These are phyloP conservation scores for Cenopis cana DNA, from an alignment of 2,888 invertebrate genomes.

Conservation along the genomic window DNA sequence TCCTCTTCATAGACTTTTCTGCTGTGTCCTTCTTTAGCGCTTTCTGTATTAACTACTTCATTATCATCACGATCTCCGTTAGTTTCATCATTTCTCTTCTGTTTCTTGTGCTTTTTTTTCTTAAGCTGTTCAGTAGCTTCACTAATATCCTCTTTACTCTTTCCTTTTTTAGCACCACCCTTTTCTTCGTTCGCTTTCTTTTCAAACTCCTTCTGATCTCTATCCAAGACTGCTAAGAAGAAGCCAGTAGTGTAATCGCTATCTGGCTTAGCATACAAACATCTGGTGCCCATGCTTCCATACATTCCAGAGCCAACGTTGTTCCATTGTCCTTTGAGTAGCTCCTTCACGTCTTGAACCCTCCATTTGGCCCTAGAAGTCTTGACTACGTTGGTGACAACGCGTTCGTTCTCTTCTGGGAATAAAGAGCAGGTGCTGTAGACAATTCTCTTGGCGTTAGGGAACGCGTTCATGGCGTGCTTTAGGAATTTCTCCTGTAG, in stretches of 20 bases:
- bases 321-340: constrained; percentile 87
- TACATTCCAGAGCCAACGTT: constrained; percentile 88
- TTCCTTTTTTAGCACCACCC: background rate
- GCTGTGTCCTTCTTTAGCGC: background rate
- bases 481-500: constrained; percentile 93
- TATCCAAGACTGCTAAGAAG: constrained; percentile 96
- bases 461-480: constrained; percentile 94
- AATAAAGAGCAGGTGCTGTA: constrained; percentile 98
- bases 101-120: constrained; percentile 35
- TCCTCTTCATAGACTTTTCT: background rate
- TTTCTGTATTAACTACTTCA: background rate
- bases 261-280: constrained; percentile 91
- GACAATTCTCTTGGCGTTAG: constrained; percentile 92
- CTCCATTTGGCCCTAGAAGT: constrained; percentile 84
- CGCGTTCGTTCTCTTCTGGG: constrained; percentile 96
- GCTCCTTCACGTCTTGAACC: constrained; percentile 85
- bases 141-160: constrained; percentile 1
- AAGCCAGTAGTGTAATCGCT: constrained; percentile 96
- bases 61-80: constrained; percentile 42
- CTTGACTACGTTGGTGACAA: constrained; percentile 89
- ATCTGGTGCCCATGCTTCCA: constrained; percentile 88
- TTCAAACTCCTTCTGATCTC: constrained; percentile 76
- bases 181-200: constrained; percentile 48
- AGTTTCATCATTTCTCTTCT: constrained; percentile 27
- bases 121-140: constrained; percentile 6